Conservation (phyloP, 2,113 vertebrate genomes). For the Cettia cetti region DNA sequence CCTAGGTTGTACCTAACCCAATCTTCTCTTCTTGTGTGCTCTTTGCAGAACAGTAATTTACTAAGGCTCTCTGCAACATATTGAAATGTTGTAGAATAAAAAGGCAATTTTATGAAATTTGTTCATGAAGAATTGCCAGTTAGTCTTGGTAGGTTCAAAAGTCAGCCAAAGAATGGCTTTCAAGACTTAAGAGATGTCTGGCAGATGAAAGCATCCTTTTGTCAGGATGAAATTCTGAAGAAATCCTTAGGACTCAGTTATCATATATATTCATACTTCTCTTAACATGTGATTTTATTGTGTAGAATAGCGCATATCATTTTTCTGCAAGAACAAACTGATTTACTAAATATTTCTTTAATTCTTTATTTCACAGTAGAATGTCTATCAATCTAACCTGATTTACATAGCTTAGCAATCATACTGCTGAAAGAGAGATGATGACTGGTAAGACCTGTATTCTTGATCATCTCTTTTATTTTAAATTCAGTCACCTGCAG, state of each 20-base stretch:
- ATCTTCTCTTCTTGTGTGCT: background rate
- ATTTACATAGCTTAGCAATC: constrained; percentile 48
- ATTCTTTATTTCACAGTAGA: constrained; percentile 33
- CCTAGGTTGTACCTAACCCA: background rate
- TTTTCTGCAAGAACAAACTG: background rate
- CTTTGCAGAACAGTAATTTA: background rate
- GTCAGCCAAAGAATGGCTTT: background rate
- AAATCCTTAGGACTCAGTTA: background rate
- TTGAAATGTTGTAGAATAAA: background rate
- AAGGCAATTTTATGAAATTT: background rate
- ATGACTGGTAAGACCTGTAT: constrained; percentile 63
- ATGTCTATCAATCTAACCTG: constrained; percentile 16
- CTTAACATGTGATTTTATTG: background rate
- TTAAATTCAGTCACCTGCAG: constrained; percentile 89
- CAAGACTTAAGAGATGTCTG: background rate
- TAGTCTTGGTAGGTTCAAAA: background rate
- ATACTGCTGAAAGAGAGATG: constrained; percentile 63
- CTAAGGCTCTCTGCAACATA: background rate
- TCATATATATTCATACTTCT: background rate
- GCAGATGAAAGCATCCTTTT: background rate
- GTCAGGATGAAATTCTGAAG: background rate
- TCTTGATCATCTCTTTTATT: constrained; percentile 77
- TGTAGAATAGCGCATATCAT: background rate
- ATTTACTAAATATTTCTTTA: constrained; percentile 22
- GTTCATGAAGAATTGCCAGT: background rate